Evolutionary conservation across 2,113 vertebrate genomes (phyloP).

Genomic region (Oryzias javanicus): DNA sequence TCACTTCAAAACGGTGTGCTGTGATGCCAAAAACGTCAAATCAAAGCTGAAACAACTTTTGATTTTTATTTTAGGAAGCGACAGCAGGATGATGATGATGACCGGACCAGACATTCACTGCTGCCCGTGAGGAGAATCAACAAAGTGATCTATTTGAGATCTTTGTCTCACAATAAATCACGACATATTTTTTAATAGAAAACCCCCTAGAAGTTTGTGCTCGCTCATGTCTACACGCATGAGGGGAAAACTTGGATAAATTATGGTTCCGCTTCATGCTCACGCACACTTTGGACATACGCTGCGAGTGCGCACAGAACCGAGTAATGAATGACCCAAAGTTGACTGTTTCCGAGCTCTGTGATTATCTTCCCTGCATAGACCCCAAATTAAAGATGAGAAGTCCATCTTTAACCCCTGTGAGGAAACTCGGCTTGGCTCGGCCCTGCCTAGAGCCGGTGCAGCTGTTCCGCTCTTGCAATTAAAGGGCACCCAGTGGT

Average conservation of each 20-base stretch:
- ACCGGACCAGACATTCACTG: slow-evolving; percentile 58
- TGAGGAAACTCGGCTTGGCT: slow-evolving; percentile 21
- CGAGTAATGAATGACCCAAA: slow-evolving; percentile 48
- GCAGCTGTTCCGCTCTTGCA: slow-evolving; percentile 59
- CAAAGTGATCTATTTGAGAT: slow-evolving; percentile 16
- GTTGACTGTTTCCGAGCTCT: slow-evolving; percentile 44
- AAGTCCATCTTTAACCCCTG: slow-evolving; percentile 48
- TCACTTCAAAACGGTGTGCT: too few species aligned
- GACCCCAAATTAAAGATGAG: slow-evolving; percentile 61
- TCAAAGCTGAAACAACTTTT: too few species aligned
- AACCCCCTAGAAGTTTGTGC: too few species aligned
- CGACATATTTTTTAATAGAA: too few species aligned
- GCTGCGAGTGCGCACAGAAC: slow-evolving; percentile 5
- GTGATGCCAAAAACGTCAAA: too few species aligned
- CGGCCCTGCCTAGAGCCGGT: slow-evolving; percentile 19
- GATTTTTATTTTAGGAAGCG: too few species aligned
- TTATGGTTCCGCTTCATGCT: background rate
- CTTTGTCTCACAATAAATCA: background rate
- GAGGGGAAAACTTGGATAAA: too few species aligned
- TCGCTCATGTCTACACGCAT: too few species aligned
- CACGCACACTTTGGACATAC: background rate
- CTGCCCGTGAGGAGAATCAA: slow-evolving; percentile 40
- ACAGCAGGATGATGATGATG: slow-evolving; percentile 20
- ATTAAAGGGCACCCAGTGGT: slow-evolving; percentile 54
- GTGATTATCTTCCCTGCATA: slow-evolving; percentile 52